Percentiles rank a stretch among this genome's conserved stretches.
These are phyloP conservation scores for Drosophila melanosoma DNA, from an alignment of 2,888 invertebrate species.

Conservation along the genomic window DNA sequence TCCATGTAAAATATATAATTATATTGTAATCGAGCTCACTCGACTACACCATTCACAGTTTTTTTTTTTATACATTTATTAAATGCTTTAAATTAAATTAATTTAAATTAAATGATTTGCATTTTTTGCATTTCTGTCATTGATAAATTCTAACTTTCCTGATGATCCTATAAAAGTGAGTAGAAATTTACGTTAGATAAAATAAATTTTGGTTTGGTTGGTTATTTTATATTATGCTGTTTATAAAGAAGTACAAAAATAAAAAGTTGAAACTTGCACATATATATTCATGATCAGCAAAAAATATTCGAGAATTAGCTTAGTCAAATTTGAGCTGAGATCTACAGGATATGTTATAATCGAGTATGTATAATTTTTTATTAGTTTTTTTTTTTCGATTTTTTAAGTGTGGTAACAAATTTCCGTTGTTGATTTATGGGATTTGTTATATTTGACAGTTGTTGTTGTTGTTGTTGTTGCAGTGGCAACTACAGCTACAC, in stretches of 20 bases:
- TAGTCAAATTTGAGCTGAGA: not conserved
- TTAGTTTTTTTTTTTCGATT: conserved; percentile 1
- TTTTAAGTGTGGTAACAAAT: conserved; percentile 35
- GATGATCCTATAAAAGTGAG: not conserved
- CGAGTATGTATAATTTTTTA: not conserved
- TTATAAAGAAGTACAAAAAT: not conserved
- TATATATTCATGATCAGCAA: not conserved
- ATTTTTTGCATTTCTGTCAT: no score
- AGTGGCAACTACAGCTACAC: conserved; percentile 41
- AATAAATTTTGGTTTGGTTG: not conserved
- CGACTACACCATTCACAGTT: not conserved
- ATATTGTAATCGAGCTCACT: not conserved
- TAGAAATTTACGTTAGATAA: not conserved
- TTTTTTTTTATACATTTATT: conserved; percentile 21
- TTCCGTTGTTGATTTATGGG: conserved; percentile 81
- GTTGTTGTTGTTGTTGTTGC: conserved; percentile 23
- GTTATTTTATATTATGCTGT: not conserved
- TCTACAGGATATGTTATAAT: not conserved
- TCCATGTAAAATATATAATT: not conserved
- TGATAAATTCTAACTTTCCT: not conserved
- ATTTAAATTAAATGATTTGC: no score
- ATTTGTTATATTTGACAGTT: conserved; percentile 79
- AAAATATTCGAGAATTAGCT: not conserved
- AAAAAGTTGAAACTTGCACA: not conserved
- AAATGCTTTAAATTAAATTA: conserved; percentile 2